Percentiles rank a stretch among this genome's conserved stretches.
Evolutionary conservation across 2,797 vertebrate species (phyloP).

Genomic region (Parauchenoglanis ngamensis): DNA sequence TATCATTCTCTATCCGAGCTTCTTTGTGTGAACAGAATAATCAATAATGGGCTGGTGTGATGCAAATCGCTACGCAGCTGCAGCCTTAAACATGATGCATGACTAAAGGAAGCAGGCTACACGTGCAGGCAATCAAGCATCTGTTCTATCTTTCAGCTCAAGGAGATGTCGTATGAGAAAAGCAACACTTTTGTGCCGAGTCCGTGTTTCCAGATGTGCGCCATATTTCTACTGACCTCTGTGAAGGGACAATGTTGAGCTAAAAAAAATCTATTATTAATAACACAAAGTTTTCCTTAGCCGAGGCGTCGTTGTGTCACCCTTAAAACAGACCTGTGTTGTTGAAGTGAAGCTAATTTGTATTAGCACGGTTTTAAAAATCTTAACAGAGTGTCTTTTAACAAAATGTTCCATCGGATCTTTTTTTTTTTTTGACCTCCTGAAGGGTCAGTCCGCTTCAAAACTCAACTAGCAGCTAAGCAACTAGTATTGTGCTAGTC

Average conservation of each 20-base stretch:
- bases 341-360: neutral
- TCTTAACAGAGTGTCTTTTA: neutral
- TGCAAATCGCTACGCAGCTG: neutral
- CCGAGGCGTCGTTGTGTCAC: neutral
- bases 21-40: no score
- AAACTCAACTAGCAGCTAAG: neutral
- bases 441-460: neutral
- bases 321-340: neutral
- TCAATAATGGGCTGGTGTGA: no score
- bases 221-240: conserved; percentile 26
- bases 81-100: neutral
- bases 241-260: conserved; percentile 6
- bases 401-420: neutral
- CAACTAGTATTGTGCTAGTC: neutral
- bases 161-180: neutral
- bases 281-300: neutral
- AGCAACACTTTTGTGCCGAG: neutral
- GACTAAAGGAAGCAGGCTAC: neutral
- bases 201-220: conserved; percentile 46
- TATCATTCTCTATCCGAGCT: no score
- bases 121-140: neutral
- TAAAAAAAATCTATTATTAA: neutral
- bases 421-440: neutral
- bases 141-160: neutral
- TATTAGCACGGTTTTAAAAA: neutral